Evolutionary conservation across 2,113 vertebrate species (phyloP).

Genomic region (Danio rerio): GRCz12tu NC_133184.1:7899001-7899500

Average conservation of each 20-base stretch:
- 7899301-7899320: background rate
- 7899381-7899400: too few species aligned
- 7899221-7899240: constrained; percentile 61
- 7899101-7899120: constrained; percentile 3
- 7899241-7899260: constrained; percentile 57
- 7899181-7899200: constrained; percentile 63
- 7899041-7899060: background rate
- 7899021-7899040: background rate
- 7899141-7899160: constrained; percentile 4
- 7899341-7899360: background rate
- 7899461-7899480: too few species aligned
- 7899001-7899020: background rate
- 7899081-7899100: constrained; percentile 3
- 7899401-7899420: too few species aligned
- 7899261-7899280: background rate
- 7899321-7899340: background rate
- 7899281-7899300: background rate
- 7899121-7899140: constrained; percentile 35
- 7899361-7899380: too few species aligned
- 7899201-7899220: constrained; percentile 40
- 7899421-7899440: too few species aligned
- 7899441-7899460: too few species aligned
- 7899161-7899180: constrained; percentile 4
- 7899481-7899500: too few species aligned
- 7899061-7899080: background rate